Evolutionary conservation across 2,797 vertebrate species (phyloP).

Genomic region (Hemibagrus guttatus): DNA sequence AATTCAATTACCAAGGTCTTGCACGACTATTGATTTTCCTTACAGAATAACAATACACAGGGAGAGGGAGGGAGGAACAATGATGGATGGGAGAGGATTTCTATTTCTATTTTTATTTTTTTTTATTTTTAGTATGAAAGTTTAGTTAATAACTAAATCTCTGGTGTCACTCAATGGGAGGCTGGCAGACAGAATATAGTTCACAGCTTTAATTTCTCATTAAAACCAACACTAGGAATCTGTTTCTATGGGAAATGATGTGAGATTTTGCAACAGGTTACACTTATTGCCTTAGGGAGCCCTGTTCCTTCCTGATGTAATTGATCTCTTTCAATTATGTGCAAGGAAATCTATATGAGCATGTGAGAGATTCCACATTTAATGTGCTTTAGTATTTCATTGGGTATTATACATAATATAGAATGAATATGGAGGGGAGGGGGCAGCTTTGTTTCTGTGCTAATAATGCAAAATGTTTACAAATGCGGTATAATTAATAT

Average conservation of each 20-base stretch:
- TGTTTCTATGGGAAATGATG: not conserved
- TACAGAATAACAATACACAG: constrained; percentile 45
- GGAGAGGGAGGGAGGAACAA: not conserved
- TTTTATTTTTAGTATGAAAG: constrained; percentile 1
- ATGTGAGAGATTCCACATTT: not conserved
- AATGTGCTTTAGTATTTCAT: constrained; percentile 30
- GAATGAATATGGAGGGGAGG: not conserved
- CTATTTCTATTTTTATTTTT: not conserved
- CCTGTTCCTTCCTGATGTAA: constrained; percentile 13
- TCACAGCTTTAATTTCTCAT: constrained; percentile 24
- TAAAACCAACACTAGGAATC: constrained; percentile 4
- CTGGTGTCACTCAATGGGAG: not conserved
- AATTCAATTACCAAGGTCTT: constrained; percentile 45
- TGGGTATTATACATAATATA: not conserved
- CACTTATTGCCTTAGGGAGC: not conserved
- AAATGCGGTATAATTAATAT: constrained; percentile 45
- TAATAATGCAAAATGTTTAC: constrained; percentile 43
- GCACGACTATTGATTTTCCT: constrained; percentile 50
- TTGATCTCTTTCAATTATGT: constrained; percentile 32
- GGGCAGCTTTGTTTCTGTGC: not conserved
- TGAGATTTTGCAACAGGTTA: constrained; percentile 11
- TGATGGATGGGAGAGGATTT: constrained; percentile 5
- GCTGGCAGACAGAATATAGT: not conserved
- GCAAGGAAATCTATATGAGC: not conserved
- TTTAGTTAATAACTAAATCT: constrained; percentile 40